These are phyloP conservation scores for Palloptera scutellata DNA, from an alignment of 2,888 invertebrate genomes.

Conservation along the genomic window DNA sequence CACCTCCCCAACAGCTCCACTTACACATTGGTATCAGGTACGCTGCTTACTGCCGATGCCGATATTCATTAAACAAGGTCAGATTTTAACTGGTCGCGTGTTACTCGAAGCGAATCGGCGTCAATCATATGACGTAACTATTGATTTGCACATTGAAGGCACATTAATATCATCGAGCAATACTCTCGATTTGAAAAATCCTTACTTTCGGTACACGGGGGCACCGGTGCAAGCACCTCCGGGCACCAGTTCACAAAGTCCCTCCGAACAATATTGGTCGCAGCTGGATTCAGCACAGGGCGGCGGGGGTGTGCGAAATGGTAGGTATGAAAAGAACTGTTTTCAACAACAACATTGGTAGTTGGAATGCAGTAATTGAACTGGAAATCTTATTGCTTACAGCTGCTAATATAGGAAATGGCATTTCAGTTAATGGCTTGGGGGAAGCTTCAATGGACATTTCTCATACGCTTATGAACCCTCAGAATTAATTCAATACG, in stretches of 20 bases:
- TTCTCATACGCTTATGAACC: slow-evolving; percentile 65
- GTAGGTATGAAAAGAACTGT: slow-evolving; percentile 40
- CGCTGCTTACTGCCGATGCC: slow-evolving; percentile 94
- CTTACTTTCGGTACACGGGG: slow-evolving; percentile 96
- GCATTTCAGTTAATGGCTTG: slow-evolving; percentile 77
- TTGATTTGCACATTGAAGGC: slow-evolving; percentile 90
- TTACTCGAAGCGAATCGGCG: slow-evolving; percentile 91
- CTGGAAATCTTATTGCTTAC: slow-evolving; percentile 44
- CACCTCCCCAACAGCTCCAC: slow-evolving; percentile 95
- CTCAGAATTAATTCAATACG: slow-evolving; percentile 44
- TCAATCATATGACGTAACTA: slow-evolving; percentile 98
- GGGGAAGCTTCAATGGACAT: slow-evolving; percentile 78
- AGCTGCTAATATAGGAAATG: slow-evolving; percentile 78
- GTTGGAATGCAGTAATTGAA: too few species aligned
- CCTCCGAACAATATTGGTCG: slow-evolving; percentile 92
- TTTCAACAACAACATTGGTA: too few species aligned
- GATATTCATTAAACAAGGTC: slow-evolving; percentile 93
- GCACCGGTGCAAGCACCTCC: slow-evolving; percentile 93
- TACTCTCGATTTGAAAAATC: slow-evolving; percentile 96
- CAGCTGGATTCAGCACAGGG: slow-evolving; percentile 78
- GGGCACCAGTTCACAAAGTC: slow-evolving; percentile 87
- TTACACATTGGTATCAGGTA: slow-evolving; percentile 99
- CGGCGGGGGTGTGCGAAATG: slow-evolving; percentile 57
- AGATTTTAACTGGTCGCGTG: slow-evolving; percentile 87
- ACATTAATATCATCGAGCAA: slow-evolving; percentile 86